Percentiles rank a stretch among this genome's conserved stretches.
Conservation (phyloP, 2,888 invertebrate species). For the Diplolepis rosae region DNA sequence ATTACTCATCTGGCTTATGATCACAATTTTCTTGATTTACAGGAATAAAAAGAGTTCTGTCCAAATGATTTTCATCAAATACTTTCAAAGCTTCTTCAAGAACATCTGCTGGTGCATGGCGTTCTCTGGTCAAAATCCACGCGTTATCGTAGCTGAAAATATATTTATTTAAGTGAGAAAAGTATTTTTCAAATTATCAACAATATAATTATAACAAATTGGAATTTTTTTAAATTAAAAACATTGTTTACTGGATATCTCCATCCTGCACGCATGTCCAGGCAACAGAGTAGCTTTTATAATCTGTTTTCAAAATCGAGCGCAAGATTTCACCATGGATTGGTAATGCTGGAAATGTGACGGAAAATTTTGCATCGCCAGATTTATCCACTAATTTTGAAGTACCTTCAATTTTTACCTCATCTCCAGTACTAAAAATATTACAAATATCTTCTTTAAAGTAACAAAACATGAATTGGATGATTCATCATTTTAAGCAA, state of each 20-base stretch:
- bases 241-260: conserved; percentile 73
- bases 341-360: conserved; percentile 80
- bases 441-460: conserved; percentile 3
- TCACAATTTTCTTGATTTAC: conserved; percentile 80
- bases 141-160: conserved; percentile 70
- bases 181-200: neutral
- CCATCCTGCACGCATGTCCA: conserved; percentile 79
- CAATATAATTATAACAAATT: neutral
- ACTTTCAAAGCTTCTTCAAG: conserved; percentile 78
- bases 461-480: neutral
- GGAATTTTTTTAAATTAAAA: neutral
- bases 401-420: conserved; percentile 77
- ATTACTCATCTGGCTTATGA: neutral
- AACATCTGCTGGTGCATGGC: conserved; percentile 76
- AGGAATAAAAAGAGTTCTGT: conserved; percentile 76
- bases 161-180: neutral
- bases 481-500: no score
- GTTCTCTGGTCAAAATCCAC: conserved; percentile 81
- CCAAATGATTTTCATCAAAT: conserved; percentile 77
- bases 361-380: conserved; percentile 79
- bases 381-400: conserved; percentile 77
- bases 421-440: conserved; percentile 76
- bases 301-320: conserved; percentile 81
- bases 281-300: conserved; percentile 77
- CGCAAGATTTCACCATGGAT: conserved; percentile 76